Percentiles rank a stretch among this genome's conserved stretches.
Conservation (phyloP, 2,888 invertebrate species). For the Megalurothrips usitatus region DNA sequence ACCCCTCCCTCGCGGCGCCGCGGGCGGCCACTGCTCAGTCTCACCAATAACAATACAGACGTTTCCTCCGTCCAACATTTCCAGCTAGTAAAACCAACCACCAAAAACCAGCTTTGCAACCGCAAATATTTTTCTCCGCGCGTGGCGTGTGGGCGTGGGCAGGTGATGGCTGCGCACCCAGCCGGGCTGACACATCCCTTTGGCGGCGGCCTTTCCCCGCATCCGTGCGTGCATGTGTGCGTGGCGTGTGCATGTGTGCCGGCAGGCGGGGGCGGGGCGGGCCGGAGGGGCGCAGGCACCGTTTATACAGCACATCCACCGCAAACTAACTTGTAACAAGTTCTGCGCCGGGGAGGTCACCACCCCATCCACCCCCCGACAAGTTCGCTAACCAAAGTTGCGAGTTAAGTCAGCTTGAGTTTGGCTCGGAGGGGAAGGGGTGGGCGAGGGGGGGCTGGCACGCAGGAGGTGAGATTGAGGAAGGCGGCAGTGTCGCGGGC, state of each 20-base stretch:
- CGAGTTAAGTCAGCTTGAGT: slow-evolving; percentile 24
- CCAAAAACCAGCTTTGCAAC: too few relatives aligned
- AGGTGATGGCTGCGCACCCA: too few relatives aligned
- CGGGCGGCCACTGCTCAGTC: too few relatives aligned
- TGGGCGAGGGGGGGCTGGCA: not conserved
- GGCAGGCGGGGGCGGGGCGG: too few relatives aligned
- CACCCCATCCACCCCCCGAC: not conserved
- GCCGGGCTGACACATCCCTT: not conserved
- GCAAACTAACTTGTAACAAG: slow-evolving; percentile 26
- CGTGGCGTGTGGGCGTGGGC: too few relatives aligned
- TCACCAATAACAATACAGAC: too few relatives aligned
- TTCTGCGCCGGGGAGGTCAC: not conserved
- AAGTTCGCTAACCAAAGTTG: slow-evolving; percentile 26
- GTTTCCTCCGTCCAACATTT: too few relatives aligned
- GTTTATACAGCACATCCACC: slow-evolving; percentile 24
- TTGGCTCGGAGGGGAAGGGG: not conserved
- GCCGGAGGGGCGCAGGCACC: not conserved
- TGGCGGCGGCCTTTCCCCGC: not conserved
- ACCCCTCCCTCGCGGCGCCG: too few relatives aligned
- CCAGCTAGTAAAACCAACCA: too few relatives aligned
- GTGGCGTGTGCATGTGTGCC: too few relatives aligned
- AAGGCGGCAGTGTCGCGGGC: not conserved
- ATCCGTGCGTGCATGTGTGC: too few relatives aligned
- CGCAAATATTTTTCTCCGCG: too few relatives aligned
- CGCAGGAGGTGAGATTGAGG: not conserved